These are phyloP conservation scores for Regulus satrapa DNA, from an alignment of 2,113 vertebrate species.

Conservation along the genomic window DNA sequence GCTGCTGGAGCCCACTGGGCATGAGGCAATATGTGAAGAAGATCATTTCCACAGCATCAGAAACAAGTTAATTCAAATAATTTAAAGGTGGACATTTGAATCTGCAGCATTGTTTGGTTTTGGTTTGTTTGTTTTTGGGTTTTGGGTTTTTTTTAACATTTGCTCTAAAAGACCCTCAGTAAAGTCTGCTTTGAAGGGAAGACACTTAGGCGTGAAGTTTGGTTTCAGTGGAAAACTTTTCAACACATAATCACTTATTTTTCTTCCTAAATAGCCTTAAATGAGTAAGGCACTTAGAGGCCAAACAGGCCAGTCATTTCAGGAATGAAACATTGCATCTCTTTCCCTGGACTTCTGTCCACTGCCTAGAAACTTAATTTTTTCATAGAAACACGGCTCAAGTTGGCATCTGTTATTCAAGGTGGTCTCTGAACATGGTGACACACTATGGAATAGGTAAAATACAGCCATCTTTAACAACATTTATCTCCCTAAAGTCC, in stretches of 20 bases:
- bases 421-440: not conserved
- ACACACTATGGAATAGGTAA: not conserved
- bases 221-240: not conserved
- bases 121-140: not conserved
- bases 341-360: not conserved
- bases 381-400: not conserved
- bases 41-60: not conserved
- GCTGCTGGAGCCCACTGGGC: not conserved
- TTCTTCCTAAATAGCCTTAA: not conserved
- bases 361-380: not conserved
- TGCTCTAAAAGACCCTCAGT: not conserved
- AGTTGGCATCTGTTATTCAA: not conserved
- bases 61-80: not conserved
- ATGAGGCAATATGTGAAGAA: not conserved
- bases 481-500: not conserved
- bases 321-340: not conserved
- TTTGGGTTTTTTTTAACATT: not conserved
- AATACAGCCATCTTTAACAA: not conserved
- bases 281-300: not conserved
- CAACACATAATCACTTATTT: not conserved
- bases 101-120: rapidly evolving
- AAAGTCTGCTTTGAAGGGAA: not conserved
- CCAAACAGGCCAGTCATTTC: not conserved
- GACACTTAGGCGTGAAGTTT: not conserved
- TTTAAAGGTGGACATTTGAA: not conserved